Evolutionary conservation across 1,140 invertebrate species (phyloP), one percentile per base, ranked within the genome.

Genomic region (Drosophila orosa): DNA sequence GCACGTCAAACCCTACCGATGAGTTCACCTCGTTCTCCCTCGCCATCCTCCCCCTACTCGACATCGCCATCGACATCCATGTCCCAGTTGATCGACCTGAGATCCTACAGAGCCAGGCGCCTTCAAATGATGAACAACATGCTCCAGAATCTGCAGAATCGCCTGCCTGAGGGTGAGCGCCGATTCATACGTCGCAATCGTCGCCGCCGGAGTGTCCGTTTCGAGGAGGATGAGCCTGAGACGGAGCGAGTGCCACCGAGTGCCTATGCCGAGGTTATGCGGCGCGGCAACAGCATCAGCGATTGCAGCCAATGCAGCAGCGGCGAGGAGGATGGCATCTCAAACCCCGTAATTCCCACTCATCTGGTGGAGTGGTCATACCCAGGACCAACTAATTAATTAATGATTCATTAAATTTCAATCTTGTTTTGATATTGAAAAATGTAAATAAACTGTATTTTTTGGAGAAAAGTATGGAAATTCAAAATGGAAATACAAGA

Each of bases 301-400:
- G 82, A 86, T 61, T 68, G 75, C 19, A 86, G 82, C 10, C 69
- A 86, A 50, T 86, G 78, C 42, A 86, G 82, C 66, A 72, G 65
- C 33, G 58, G 68, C 3, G 66, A 60, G 15, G 40, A 57, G n/a
- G 24, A 54, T 3, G 6, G 17, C 19, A 8, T 17, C 0, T 5
- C 9, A 2, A 19, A n/a, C 24, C n/a, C 24, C 3, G 9, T 19
- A 10, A 19, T 25, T 19, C 22, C 27, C 25, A 56, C 15, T 40
- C 54, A 48, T 9, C 45, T 72, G 42, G 24, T 15, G 4, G 45
- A 47, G 27, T 72, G 68, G 68, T 24, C 69, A 24, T 72, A 72
- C 27, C 40, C 68, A 27, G 33, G n/a, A 0, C 42, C 15, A 0
- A 19, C 8, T 12, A 5, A 22, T 17, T 58, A 50, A 29, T 52